These are phyloP conservation scores for Marmota monax DNA, from an alignment of 2,113 vertebrate genomes.

Conservation along the genomic window DNA sequence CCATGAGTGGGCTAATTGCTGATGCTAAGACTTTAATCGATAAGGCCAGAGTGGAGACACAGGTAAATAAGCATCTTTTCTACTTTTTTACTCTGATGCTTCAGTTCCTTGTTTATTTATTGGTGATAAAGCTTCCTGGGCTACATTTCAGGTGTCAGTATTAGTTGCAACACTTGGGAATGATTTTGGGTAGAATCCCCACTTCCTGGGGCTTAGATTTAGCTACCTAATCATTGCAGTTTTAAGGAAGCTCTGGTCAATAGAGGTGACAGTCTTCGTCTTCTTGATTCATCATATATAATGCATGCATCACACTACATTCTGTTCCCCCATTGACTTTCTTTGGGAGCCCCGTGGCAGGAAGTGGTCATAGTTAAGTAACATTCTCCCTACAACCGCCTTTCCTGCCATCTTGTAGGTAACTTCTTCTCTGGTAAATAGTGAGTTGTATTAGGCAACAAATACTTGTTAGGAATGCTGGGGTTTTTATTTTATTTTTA, in stretches of 20 bases:
- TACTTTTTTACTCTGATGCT: background rate
- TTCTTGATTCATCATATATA: background rate
- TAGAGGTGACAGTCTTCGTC: background rate
- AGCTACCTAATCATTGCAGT: background rate
- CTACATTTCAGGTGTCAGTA: background rate
- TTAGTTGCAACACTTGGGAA: constrained; percentile 28
- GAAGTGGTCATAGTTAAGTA: constrained; percentile 42
- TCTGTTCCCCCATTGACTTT: constrained; percentile 23
- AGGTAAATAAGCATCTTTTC: constrained; percentile 88
- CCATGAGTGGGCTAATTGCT: constrained; percentile 99
- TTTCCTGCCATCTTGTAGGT: constrained; percentile 59
- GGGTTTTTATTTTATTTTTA: background rate
- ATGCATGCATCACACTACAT: background rate
- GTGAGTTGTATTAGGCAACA: constrained; percentile 32
- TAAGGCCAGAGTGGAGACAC: constrained; percentile 99
- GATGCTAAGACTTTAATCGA: constrained; percentile 99
- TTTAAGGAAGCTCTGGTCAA: constrained; percentile 11
- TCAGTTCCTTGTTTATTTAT: background rate
- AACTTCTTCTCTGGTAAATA: background rate
- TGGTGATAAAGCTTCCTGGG: background rate
- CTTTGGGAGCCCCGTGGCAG: background rate
- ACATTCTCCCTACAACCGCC: background rate
- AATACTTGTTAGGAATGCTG: background rate
- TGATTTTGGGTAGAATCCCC: constrained; percentile 32
- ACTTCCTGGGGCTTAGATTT: constrained; percentile 4